Evolutionary conservation across 2,113 vertebrate species (phyloP), one percentile per base, ranked within the genome.

Genomic region (Rousettus leschenaultii): DNA sequence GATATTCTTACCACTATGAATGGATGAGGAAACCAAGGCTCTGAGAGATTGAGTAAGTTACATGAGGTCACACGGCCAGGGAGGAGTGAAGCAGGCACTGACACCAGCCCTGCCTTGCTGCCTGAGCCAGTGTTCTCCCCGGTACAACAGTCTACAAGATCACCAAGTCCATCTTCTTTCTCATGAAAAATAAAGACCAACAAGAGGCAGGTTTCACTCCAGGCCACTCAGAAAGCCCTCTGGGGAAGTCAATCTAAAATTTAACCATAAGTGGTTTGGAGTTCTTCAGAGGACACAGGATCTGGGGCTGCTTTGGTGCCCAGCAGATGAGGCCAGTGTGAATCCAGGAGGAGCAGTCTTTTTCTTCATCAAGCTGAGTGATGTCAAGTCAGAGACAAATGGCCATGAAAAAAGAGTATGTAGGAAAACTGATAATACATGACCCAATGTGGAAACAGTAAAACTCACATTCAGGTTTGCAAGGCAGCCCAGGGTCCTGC

Each of bases 381-480:
- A 77, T 13, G 63, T 51, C n/a, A 16, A 10, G 40, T 33, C 87
- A 86, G 68, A 70, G 63, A 70, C 22, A 19, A 9, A 61, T 7
- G 38, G 16, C 66, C 48, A 4, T 10, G 65, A 28, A 86, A 66
- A 85, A 83, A 55, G 83, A 65, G 33, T 51, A 19, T n/a, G 22
- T 38, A 45, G 59, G 43, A 35, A 63, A 51, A 82, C 66, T 2
- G 1, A 61, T 33, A 9, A 30, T 9, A 3, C 4, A 0, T 16
- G 73, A 24, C 15, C 9, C 12, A 5, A 16, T 2, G 45, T 43
- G 15, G 16, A 74, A 18, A n/a, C 33, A 45, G 45, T 19, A 21
- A 28, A 51, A 43, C 43, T 30, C 0, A 0, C 0, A 5, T 65
- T 45, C 40, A 30, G 21, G 15, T 68, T 66, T 3, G 18, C 8